Evolutionary conservation across 1,140 invertebrate species (phyloP).

Genomic region (Leptopilina clavipes): DNA sequence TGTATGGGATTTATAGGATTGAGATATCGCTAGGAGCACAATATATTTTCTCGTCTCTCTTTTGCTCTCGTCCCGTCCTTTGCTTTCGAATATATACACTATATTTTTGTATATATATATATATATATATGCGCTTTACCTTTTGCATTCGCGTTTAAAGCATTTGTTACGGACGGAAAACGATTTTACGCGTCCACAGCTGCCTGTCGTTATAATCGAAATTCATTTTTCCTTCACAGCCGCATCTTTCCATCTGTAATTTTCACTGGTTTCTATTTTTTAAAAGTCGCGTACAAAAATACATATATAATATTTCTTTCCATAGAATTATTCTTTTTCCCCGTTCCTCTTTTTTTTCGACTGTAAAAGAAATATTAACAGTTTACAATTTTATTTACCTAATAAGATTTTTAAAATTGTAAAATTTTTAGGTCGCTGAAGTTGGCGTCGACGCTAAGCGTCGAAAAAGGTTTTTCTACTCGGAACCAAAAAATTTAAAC

Average conservation of each 20-base stretch:
- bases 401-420: no score
- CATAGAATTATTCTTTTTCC: no score
- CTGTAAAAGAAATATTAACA: no score
- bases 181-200: constrained; percentile 25
- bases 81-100: not conserved
- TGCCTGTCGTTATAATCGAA: constrained; percentile 15
- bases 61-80: not conserved
- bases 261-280: not conserved
- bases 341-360: no score
- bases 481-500: no score
- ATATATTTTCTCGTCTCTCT: not conserved
- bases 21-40: constrained; percentile 13
- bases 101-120: constrained; percentile 3
- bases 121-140: not conserved
- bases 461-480: no score
- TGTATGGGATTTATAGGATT: constrained; percentile 19
- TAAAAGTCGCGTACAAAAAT: not conserved
- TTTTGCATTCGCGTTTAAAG: constrained; percentile 22
- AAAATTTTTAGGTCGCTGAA: no score
- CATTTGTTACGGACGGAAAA: constrained; percentile 20
- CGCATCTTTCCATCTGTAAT: not conserved
- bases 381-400: no score
- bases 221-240: constrained; percentile 1
- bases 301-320: no score
- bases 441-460: no score